These are phyloP conservation scores for Calameuta filiformis DNA, from an alignment of 2,888 invertebrate species.

Conservation along the genomic window DNA sequence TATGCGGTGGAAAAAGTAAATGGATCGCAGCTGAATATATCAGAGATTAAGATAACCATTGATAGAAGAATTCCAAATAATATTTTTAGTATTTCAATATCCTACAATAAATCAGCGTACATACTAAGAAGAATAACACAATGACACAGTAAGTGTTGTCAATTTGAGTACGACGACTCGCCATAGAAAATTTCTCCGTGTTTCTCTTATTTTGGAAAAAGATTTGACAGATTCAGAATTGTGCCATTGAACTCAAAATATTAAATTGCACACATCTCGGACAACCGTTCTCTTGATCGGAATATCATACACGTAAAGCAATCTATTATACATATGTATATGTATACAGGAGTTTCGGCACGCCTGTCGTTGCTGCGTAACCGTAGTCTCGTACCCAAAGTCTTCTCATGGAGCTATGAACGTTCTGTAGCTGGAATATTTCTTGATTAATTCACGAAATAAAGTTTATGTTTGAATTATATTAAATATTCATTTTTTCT, in stretches of 20 bases:
- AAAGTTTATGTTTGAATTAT: neutral
- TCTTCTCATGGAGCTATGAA: neutral
- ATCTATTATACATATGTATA: neutral
- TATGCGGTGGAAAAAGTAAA: neutral
- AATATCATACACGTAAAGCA: conserved; percentile 5
- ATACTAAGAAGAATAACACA: neutral
- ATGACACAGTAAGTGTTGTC: neutral
- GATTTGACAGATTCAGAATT: conserved; percentile 29
- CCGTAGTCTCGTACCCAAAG: conserved; percentile 36
- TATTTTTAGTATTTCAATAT: neutral
- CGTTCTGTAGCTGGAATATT: neutral
- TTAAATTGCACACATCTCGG: neutral
- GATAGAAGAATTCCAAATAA: neutral
- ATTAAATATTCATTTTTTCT: neutral
- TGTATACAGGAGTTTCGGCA: conserved; percentile 18
- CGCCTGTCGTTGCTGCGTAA: conserved; percentile 35
- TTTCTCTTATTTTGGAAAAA: neutral
- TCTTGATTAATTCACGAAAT: neutral
- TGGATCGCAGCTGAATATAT: neutral
- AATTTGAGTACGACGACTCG: neutral
- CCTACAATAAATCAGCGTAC: neutral
- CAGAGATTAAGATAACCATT: neutral
- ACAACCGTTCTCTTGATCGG: conserved; percentile 9
- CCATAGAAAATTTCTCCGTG: neutral
- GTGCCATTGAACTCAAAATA: conserved; percentile 33